Percentiles rank a stretch among this genome's conserved stretches.
Evolutionary conservation across 2,888 invertebrate species (phyloP).

Genomic region (Drosophila greeni): DNA sequence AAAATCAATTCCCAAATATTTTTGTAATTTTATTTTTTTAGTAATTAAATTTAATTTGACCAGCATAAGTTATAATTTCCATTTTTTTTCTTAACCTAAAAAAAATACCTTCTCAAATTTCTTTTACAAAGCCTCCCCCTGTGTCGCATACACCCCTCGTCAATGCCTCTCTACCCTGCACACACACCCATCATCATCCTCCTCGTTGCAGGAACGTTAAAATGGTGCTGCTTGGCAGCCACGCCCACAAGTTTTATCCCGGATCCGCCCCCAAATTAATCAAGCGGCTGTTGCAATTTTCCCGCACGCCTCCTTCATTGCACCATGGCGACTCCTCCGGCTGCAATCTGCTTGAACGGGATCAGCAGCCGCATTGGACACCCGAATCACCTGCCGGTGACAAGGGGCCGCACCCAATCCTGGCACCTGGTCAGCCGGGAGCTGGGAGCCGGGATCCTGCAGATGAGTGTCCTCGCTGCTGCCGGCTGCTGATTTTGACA

Average conservation of each 20-base stretch:
- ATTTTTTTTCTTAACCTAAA: neutral
- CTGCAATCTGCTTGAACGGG: slow-evolving; percentile 36
- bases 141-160: neutral
- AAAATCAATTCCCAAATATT: no score
- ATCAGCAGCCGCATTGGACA: slow-evolving; percentile 31
- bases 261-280: slow-evolving; percentile 69
- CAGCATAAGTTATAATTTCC: neutral
- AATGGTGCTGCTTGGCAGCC: slow-evolving; percentile 63
- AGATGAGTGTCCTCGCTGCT: slow-evolving; percentile 12
- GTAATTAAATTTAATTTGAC: neutral
- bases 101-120: neutral
- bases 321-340: slow-evolving; percentile 18
- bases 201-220: slow-evolving; percentile 42
- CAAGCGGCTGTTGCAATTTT: slow-evolving; percentile 70
- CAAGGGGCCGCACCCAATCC: slow-evolving; percentile 41
- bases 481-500: slow-evolving; percentile 63
- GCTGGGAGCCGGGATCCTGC: slow-evolving; percentile 23
- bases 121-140: neutral
- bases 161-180: neutral
- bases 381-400: slow-evolving; percentile 50
- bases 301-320: slow-evolving; percentile 13
- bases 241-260: slow-evolving; percentile 68
- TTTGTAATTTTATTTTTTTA: no score
- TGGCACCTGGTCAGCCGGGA: slow-evolving; percentile 12
- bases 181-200: slow-evolving; percentile 7